These are phyloP conservation scores for Orthosia gothica DNA, from an alignment of 2,888 invertebrate genomes.

Conservation along the genomic window DNA sequence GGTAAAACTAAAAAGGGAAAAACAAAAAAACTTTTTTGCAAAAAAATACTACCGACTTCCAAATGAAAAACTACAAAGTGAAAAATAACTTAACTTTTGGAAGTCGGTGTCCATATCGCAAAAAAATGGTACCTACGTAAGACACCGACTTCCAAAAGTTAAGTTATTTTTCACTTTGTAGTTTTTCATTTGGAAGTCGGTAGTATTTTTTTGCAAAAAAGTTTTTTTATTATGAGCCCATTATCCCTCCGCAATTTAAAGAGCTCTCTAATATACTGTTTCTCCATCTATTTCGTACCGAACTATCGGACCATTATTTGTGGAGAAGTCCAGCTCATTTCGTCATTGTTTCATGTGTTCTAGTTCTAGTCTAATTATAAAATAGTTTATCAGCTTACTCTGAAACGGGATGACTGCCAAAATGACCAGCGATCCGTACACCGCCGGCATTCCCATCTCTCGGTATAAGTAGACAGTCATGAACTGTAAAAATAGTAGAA, in stretches of 20 bases:
- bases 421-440: constrained; percentile 89
- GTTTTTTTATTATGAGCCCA: too few species aligned
- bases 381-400: constrained; percentile 74
- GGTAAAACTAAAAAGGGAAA: too few species aligned
- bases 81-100: too few species aligned
- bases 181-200: too few species aligned
- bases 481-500: constrained; percentile 74
- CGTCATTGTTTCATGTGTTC: not conserved
- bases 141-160: too few species aligned
- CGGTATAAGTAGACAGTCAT: constrained; percentile 90
- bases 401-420: constrained; percentile 89
- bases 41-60: too few species aligned
- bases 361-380: not conserved
- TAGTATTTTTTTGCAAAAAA: too few species aligned
- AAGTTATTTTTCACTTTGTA: too few species aligned
- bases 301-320: not conserved
- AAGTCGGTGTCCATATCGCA: too few species aligned
- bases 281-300: not conserved
- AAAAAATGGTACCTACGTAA: too few species aligned
- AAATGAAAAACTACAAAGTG: too few species aligned
- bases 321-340: not conserved
- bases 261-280: not conserved
- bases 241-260: not conserved
- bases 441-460: constrained; percentile 89
- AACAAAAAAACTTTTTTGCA: too few species aligned